Base-by-base conservation (phyloP, 2,797 vertebrate genomes). In the Cygnus olor region DNA sequence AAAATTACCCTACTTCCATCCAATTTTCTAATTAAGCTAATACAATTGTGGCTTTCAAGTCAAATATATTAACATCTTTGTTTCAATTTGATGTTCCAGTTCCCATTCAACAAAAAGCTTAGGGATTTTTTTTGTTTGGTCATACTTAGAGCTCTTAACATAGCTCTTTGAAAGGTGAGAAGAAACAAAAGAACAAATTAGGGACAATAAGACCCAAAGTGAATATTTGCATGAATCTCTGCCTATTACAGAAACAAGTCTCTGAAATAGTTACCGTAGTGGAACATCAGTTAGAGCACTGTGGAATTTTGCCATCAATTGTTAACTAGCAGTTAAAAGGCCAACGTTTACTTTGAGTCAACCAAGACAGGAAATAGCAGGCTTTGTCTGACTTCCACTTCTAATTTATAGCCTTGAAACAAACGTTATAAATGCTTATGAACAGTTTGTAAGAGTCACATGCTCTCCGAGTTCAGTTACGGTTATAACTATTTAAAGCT, bases 181-280 rank as follows among this genome's bases (percentile, higher is more conserved):
- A 79, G 19, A 13, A 69, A 19, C 27, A 58, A 89, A 42, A 89
- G 78, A 36, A 61, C 34, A 95, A 96, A 92, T 80, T 28, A 57
- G 34, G 38, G n/a, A 54, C 9, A 77, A 73, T 38, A 79, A 60
- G 28, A 78, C 54, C 17, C 22, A 74, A 78, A 90, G 22, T 45
- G 38, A 92, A 47, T 76, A 88, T 76, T 93, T 93, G 61, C 91
- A 89, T 89, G 79, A n/a, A 61, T 85, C 68, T 90, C 81, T 85
- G 32, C 9, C 34, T 72, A 28, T 65, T 88, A 69, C 88, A 36
- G 90, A 54, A 19, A 9, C 10, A 85, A 71, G 25, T 68, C 14
- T 72, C 71, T 74, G 42, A 88, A 87, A 90, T n/a, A 92, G 72
- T 42, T 78, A 42, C 42, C 30, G 6, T 22, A 1, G 0, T 19